Evolutionary conservation across 1,140 invertebrate species (phyloP), one percentile per base, ranked within the genome.

Genomic region (Zelostemma sp.): DNA sequence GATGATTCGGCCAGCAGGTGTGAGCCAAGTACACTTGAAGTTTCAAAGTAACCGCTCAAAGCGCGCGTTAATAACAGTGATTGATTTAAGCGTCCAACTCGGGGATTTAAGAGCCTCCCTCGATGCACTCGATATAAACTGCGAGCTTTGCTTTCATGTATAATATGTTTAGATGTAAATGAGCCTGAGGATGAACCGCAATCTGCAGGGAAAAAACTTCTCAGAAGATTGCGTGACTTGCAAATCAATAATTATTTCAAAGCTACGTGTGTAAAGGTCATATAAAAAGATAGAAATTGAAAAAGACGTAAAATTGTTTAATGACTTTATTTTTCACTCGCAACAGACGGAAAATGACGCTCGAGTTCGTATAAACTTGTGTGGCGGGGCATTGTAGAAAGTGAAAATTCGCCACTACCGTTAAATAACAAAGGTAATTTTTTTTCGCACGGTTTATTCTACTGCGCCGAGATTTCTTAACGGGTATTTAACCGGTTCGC

Each of bases 11-110:
- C n/a, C n/a, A n/a, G n/a, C n/a, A n/a, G n/a, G n/a, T n/a, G n/a
- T n/a, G n/a, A n/a, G n/a, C n/a, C n/a, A n/a, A n/a, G n/a, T n/a
- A n/a, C n/a, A n/a, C n/a, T n/a, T n/a, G n/a, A n/a, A n/a, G n/a
- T n/a, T n/a, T n/a, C n/a, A n/a, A n/a, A n/a, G n/a, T n/a, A n/a
- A n/a, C n/a, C n/a, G n/a, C n/a, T n/a, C n/a, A n/a, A n/a, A n/a
- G n/a, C n/a, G 64, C 69, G 74, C 72, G 76, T 82, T 83, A 83
- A 83, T 83, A 82, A 80, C 78, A 59, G 38, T 76, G 78, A 82
- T 82, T 82, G 81, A 81, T 81, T 81, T 78, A 81, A 77, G 72
- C 67, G 64, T 75, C 55, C 59, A 71, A 57, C 66, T 49, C 45
- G 50, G 41, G 60, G 68, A 80, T 77, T 80, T 80, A 79, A 80